A percentile compares a stretch with the other conserved stretches of the same genome.
Conservation (phyloP, 2,113 vertebrate genomes). For the Galemys pyrenaicus region DNA sequence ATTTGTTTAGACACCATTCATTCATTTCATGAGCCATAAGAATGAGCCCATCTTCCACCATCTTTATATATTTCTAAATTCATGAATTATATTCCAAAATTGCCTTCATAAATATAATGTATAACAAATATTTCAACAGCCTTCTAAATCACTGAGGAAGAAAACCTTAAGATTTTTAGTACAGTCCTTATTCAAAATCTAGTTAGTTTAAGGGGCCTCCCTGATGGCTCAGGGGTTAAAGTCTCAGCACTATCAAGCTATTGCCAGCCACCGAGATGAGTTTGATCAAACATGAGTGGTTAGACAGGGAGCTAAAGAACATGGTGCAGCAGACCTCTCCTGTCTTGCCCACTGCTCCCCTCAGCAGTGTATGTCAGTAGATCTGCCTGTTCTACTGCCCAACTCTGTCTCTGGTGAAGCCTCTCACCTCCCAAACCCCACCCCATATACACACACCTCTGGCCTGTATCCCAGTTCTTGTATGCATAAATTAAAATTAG, state of each 20-base stretch:
- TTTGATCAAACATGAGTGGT: too few relatives aligned
- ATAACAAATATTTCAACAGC: not conserved
- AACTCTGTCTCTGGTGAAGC: too few relatives aligned
- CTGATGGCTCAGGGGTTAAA: not conserved
- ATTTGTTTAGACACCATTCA: not conserved
- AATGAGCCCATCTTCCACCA: not conserved
- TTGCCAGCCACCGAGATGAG: too few relatives aligned
- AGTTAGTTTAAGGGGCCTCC: not conserved
- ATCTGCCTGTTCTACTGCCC: too few relatives aligned
- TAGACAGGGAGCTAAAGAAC: too few relatives aligned
- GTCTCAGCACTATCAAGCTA: too few relatives aligned
- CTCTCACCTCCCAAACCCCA: not conserved
- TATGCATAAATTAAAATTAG: too few relatives aligned
- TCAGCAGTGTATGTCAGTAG: too few relatives aligned
- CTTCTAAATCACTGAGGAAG: conserved; percentile 5
- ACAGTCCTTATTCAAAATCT: conserved; percentile 32
- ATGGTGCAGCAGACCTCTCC: too few relatives aligned
- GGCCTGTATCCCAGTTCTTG: too few relatives aligned
- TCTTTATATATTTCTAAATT: conserved; percentile 18
- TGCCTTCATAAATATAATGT: conserved; percentile 20
- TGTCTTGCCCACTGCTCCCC: too few relatives aligned
- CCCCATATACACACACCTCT: too few relatives aligned
- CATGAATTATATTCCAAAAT: not conserved
- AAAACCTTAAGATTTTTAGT: not conserved
- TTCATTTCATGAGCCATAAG: not conserved